Conservation (phyloP, 2,888 invertebrate genomes). For the Drosophila flavopinicola region DNA sequence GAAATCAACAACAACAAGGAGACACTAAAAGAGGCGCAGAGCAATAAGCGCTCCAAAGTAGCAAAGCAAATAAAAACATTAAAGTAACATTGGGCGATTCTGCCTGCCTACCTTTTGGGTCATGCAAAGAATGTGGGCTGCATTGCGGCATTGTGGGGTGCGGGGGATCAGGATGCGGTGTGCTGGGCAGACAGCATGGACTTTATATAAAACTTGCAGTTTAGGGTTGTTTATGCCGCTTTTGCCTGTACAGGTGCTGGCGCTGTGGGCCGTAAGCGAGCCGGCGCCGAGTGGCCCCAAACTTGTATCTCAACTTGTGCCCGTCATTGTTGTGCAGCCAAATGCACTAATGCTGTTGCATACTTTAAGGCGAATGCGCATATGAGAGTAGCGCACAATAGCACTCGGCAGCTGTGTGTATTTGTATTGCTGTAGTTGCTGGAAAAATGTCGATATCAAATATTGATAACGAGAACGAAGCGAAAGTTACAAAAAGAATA, state of each 20-base stretch:
- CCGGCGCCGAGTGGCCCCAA: constrained; percentile 9
- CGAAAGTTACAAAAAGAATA: constrained; percentile 13
- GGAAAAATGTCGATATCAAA: constrained; percentile 37
- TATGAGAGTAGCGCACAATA: constrained; percentile 21
- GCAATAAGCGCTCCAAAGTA: constrained; percentile 65
- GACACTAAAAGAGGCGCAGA: constrained; percentile 35
- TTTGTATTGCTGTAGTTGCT: constrained; percentile 8
- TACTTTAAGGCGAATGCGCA: constrained; percentile 40
- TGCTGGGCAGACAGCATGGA: constrained; percentile 12
- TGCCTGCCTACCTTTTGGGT: constrained; percentile 54
- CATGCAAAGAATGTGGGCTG: constrained; percentile 35
- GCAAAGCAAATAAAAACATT: constrained; percentile 71
- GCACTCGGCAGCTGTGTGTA: constrained; percentile 5
- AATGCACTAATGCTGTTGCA: constrained; percentile 68
- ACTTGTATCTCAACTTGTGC: constrained; percentile 31
- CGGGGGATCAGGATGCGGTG: neutral
- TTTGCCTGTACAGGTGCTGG: constrained; percentile 1
- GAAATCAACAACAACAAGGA: constrained; percentile 17
- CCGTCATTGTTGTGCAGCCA: constrained; percentile 52
- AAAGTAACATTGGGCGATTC: constrained; percentile 67
- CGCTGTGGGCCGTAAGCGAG: constrained; percentile 23
- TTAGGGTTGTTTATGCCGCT: constrained; percentile 46
- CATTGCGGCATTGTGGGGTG: no score
- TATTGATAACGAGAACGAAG: constrained; percentile 39
- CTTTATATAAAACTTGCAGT: constrained; percentile 51